A percentile compares a stretch with the other conserved stretches of the same genome.
Conservation (phyloP, 2,888 invertebrate genomes). For the Eurytoma californica region DNA sequence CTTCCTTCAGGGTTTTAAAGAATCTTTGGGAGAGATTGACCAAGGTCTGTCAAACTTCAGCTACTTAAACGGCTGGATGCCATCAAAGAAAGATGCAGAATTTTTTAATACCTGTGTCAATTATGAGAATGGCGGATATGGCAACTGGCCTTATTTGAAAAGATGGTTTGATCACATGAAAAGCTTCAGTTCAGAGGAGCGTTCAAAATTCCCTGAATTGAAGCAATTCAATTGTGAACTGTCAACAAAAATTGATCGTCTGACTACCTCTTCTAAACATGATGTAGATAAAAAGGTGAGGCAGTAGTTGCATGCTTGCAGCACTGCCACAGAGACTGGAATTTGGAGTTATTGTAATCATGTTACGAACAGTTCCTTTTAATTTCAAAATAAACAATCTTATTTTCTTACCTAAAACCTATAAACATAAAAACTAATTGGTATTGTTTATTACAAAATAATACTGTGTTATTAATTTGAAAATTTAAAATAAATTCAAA, state of each 20-base stretch:
- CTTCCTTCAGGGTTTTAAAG: slow-evolving; percentile 52
- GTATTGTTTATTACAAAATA: background rate
- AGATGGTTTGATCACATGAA: slow-evolving; percentile 81
- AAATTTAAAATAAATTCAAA: no score
- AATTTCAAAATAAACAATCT: slow-evolving; percentile 1
- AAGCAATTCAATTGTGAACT: slow-evolving; percentile 73
- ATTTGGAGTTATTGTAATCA: background rate
- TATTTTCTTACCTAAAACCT: background rate
- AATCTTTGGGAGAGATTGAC: slow-evolving; percentile 49
- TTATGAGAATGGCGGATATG: slow-evolving; percentile 68
- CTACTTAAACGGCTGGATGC: slow-evolving; percentile 78
- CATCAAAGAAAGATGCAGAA: slow-evolving; percentile 77
- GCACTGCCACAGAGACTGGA: slow-evolving; percentile 60
- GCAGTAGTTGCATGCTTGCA: slow-evolving; percentile 60
- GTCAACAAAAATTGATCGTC: slow-evolving; percentile 60
- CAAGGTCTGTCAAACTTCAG: slow-evolving; percentile 68
- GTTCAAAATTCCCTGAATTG: slow-evolving; percentile 73
- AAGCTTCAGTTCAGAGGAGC: slow-evolving; percentile 78
- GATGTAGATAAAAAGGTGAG: slow-evolving; percentile 70
- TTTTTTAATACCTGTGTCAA: slow-evolving; percentile 69
- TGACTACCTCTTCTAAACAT: slow-evolving; percentile 56
- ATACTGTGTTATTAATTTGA: no score
- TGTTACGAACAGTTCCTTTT: background rate
- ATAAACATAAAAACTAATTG: background rate
- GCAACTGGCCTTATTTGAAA: slow-evolving; percentile 76